These are phyloP conservation scores for Chromis chromis DNA, from an alignment of 2,797 vertebrate species.

Conservation along the genomic window DNA sequence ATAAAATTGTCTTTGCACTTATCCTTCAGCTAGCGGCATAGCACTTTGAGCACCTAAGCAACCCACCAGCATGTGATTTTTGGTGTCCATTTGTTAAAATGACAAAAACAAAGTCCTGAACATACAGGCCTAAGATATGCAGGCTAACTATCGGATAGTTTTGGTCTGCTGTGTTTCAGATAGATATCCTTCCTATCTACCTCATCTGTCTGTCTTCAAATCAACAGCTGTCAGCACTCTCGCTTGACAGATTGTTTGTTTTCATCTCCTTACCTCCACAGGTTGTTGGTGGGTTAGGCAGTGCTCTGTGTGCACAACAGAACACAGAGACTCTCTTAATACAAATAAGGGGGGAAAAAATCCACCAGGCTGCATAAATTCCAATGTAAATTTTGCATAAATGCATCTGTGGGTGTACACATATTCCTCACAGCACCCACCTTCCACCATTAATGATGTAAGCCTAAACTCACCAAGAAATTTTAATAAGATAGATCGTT, in stretches of 20 bases:
- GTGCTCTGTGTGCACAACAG: neutral
- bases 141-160: neutral
- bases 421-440: slow-evolving; percentile 4
- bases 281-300: neutral
- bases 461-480: slow-evolving; percentile 18
- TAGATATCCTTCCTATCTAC: neutral
- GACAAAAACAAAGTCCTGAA: neutral
- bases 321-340: slow-evolving; percentile 3
- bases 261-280: slow-evolving; percentile 15
- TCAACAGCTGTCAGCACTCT: neutral
- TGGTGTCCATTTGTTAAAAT: slow-evolving; percentile 10
- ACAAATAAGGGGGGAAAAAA: slow-evolving; percentile 23
- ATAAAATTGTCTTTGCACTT: slow-evolving; percentile 15
- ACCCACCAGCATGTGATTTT: neutral
- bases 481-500: slow-evolving; percentile 9
- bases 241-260: slow-evolving; percentile 1
- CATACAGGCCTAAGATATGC: neutral
- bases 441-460: slow-evolving; percentile 24
- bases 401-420: slow-evolving; percentile 14
- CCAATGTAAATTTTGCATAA: slow-evolving; percentile 9
- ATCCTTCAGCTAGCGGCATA: slow-evolving; percentile 11
- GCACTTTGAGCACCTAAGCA: neutral
- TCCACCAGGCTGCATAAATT: slow-evolving; percentile 4
- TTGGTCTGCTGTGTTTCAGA: slow-evolving; percentile 6
- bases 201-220: neutral